Evolutionary conservation across 2,113 vertebrate genomes (phyloP), one percentile per base, ranked within the genome.

Genomic region (Okapia johnstoni): DNA sequence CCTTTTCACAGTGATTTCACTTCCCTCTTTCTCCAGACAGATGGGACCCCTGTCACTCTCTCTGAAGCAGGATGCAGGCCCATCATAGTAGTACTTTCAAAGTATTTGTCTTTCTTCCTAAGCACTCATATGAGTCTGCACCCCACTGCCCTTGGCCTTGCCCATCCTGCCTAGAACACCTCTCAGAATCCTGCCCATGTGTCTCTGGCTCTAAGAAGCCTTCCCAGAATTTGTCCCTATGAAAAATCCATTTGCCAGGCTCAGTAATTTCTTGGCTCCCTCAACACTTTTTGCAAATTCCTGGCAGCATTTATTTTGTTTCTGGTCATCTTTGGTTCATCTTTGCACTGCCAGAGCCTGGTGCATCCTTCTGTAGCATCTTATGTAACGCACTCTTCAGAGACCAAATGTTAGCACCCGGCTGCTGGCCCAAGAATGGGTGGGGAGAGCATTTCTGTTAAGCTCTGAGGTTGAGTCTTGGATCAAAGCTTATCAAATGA

Each of bases 11-110:
- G n/a, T 8, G 40, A 87, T 98, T 96, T 98, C 88, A 94, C 88
- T 98, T 97, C 97, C 96, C 91, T 85, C 85, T 98, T 85, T 95
- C 80, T 95, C 28, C n/a, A 93, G 77, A 54, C n/a, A 96, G 94
- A 55, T 92, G 79, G 28, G 86, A 77, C 61, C 84, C 7, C 4
- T 14, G 14, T 60, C 26, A 26, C 4, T 21, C 57, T 92, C 61
- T 77, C 76, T 80, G 85, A 92, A 93, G 83, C 85, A 21, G 63
- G 63, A 94, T 46, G 33, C n/a, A 12, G 8, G 10, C 36, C 57
- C 9, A 9, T 88, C 79, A 55, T 46, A 86, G 28, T 33, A 60
- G 77, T 21, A 33, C 57, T 89, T 33, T 17, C 46, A 25, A 85
- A 76, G 36, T 8, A 76, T 66, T 80, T 92, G 76, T 46, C 52